Percentiles rank a stretch among this genome's conserved stretches.
phyloP scores from a whole-genome alignment of 2,888 invertebrate species.

The Eilema depressum region DNA sequence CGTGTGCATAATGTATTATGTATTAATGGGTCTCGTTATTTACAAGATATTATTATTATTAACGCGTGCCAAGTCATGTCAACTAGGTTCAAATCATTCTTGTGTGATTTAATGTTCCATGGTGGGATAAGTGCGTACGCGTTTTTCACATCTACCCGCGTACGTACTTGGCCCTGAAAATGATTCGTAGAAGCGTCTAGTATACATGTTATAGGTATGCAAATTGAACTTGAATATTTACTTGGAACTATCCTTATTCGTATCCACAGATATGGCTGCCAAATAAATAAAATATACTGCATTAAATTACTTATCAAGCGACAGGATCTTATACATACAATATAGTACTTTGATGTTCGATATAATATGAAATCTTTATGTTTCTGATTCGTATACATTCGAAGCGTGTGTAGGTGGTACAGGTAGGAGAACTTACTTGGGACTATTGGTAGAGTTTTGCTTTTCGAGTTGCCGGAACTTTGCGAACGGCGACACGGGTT shows the following conservation, averaged over 20 bases:
- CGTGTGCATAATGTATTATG: slow-evolving; percentile 52
- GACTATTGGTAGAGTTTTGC: slow-evolving; percentile 92
- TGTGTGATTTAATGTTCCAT: slow-evolving; percentile 38
- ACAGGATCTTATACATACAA: slow-evolving; percentile 64
- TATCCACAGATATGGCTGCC: slow-evolving; percentile 80
- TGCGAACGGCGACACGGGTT: slow-evolving; percentile 94
- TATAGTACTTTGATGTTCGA: slow-evolving; percentile 48
- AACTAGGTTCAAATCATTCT: slow-evolving; percentile 50
- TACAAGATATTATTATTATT: slow-evolving; percentile 54
- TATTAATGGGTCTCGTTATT: slow-evolving; percentile 64
- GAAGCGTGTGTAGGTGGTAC: slow-evolving; percentile 21
- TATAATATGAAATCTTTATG: slow-evolving; percentile 27
- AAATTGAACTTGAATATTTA: slow-evolving; percentile 74
- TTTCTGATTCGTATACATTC: slow-evolving; percentile 28
- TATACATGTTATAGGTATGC: slow-evolving; percentile 66
- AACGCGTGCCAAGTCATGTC: slow-evolving; percentile 53
- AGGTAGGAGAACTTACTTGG: slow-evolving; percentile 88
- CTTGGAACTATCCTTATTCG: slow-evolving; percentile 78
- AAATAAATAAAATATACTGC: slow-evolving; percentile 77
- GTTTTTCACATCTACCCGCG: slow-evolving; percentile 42
- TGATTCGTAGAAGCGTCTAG: slow-evolving; percentile 69
- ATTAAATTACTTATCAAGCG: slow-evolving; percentile 70
- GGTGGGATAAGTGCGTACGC: slow-evolving; percentile 41
- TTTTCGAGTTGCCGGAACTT: slow-evolving; percentile 97
- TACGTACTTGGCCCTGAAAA: slow-evolving; percentile 54